Evolutionary conservation across 2,888 invertebrate genomes (phyloP), one percentile per base, ranked within the genome.

Genomic region (Petrophora chlorosata): DNA sequence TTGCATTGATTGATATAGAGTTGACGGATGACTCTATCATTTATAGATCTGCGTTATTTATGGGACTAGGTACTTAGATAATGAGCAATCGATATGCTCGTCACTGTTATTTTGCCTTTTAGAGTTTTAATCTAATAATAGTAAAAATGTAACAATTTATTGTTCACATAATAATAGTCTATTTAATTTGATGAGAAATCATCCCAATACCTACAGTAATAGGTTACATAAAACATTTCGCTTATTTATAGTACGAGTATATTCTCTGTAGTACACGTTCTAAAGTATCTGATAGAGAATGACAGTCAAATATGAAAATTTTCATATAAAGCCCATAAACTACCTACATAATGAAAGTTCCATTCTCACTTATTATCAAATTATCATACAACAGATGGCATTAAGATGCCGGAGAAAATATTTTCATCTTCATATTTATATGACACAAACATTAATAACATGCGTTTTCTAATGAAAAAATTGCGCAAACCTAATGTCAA

Each of bases 401-500:
- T 17, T 32, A 30, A 16, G 10, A 12, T n/a, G 5, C 19, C n/a
- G 17, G 17, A 12, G 12, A 44, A 44, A 33, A 25, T 38, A 23
- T 16, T 1, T 28, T 19, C 14, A 36, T 33, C 8, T 17, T 10
- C 10, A 26, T 34, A 38, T 14, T 48, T 45, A 42, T 47, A 53
- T 35, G 43, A 23, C 28, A 5, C 40, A 26, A 17, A 28, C 38
- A 48, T 42, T 30, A 41, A 39, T 46, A 40, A 46, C 22, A 43
- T 45, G 16, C 34, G 30, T 30, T 44, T 50, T 48, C 35, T 52
- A 56, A 54, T 55, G 29, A 56, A 50, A 55, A 47, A 42, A 49
- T 50, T 50, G 34, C 46, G 40, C 36, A 54, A 35, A 47, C 25
- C 45, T 46, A 49, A 52, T 49, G 45, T 56, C 51, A 40, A 57